A percentile compares a stretch with the other conserved stretches of the same genome.
phyloP scores from a whole-genome alignment of 2,797 vertebrate species.

The Tadarida brasiliensis region DNA sequence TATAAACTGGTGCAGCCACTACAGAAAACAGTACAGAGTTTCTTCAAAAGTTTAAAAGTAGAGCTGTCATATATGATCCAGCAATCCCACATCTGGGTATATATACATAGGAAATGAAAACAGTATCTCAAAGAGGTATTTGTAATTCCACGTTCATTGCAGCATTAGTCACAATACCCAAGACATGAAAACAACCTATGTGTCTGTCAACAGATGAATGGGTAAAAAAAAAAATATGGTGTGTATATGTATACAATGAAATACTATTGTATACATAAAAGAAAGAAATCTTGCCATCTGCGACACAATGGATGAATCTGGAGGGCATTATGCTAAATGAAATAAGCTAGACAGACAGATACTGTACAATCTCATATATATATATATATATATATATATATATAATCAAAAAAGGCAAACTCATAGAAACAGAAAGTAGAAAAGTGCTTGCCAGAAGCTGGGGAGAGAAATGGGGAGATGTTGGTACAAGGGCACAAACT shows the following conservation, averaged over 20 bases:
- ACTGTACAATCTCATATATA: background rate
- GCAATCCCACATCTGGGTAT: too few species aligned
- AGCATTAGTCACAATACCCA: background rate
- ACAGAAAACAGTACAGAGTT: background rate
- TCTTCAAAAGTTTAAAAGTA: background rate
- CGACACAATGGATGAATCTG: background rate
- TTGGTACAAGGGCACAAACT: background rate
- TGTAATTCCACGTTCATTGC: background rate
- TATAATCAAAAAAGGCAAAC: background rate
- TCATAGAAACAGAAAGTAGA: background rate
- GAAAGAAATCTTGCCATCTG: background rate
- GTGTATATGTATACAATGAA: background rate
- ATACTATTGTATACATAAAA: background rate
- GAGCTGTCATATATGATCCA: background rate
- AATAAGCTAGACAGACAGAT: background rate
- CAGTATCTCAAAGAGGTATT: background rate
- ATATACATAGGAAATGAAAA: background rate
- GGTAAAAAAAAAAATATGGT: background rate
- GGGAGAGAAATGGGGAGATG: background rate
- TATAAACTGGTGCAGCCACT: background rate
- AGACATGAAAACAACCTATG: background rate
- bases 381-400: too few species aligned
- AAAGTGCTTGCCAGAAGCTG: background rate
- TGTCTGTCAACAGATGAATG: fast-evolving
- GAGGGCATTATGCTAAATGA: background rate